Evolutionary conservation across 2,797 vertebrate species (phyloP), one percentile per base, ranked within the genome.

Genomic region (Phoeniculus purpureus): DNA sequence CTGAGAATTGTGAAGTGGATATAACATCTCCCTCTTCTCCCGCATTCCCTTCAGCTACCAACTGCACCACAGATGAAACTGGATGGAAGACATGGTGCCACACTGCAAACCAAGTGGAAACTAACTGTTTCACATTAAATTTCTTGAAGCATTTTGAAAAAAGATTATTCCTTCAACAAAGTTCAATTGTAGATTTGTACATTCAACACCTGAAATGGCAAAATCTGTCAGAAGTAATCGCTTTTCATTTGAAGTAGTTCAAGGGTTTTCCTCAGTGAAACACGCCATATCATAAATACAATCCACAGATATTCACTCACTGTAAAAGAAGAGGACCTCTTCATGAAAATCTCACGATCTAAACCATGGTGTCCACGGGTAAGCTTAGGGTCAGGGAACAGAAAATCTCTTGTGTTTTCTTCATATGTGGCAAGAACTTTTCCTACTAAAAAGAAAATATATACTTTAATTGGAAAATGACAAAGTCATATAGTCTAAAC

Each of bases 321-420:
- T 89, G 97, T 96, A 95, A 99, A 98, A 71, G 94, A 97, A 94
- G 96, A 94, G 47, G 98, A 98, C 92, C 97, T 98, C 97, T 97
- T 98, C 99, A 99, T 98, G 95, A 98, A 97, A 94, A 98, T 96
- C 92, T 99, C 98, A 96, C 98, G 98, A 91, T 98, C 97, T 92
- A 97, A 96, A 92, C 97, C 97, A 89, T 94, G 96, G 89, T 96
- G 97, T 91, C 97, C 97, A 78, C 94, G 93, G 89, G 96, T 96
- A 93, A 97, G 96, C 87, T 97, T 98, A 92, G 97, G 97, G 94
- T 97, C 97, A 77, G 98, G 98, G 90, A 98, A 99, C 96, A 99
- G 97, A 97, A 99, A 99, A 89, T 98, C 98, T 97, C 98, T 98
- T 95, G 98, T 99, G 96, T 97, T 98, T 96, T 98, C 98, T 95